Percentiles rank a stretch among this genome's conserved stretches.
Conservation (phyloP, 2,888 invertebrate species). For the Sinelater perroti region DNA sequence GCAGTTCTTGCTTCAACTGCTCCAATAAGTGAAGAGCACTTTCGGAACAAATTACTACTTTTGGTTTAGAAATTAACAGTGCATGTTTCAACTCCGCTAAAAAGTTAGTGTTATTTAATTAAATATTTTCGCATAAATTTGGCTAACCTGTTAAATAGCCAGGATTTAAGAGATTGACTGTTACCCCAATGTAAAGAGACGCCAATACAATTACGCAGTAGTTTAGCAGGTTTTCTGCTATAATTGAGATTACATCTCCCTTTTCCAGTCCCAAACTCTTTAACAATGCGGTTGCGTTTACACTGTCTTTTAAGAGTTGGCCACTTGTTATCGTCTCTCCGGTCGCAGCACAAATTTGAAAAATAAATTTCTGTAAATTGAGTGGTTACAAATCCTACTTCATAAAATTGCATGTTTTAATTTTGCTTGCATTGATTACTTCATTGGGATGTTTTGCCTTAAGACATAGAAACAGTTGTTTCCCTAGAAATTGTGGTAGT, state of each 20-base stretch:
- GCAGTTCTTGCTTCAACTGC: conserved; percentile 62
- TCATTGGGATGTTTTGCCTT: too few relatives aligned
- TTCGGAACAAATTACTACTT: conserved; percentile 65
- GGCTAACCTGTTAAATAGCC: neutral
- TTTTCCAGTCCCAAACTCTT: conserved; percentile 41
- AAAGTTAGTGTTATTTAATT: conserved; percentile 50
- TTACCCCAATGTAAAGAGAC: conserved; percentile 46
- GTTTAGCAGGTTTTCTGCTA: conserved; percentile 48
- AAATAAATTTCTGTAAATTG: too few relatives aligned
- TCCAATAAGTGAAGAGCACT: conserved; percentile 55
- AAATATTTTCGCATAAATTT: too few relatives aligned
- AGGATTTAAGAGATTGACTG: conserved; percentile 46
- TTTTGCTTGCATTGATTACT: too few relatives aligned
- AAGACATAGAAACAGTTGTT: too few relatives aligned
- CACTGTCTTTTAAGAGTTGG: conserved; percentile 43
- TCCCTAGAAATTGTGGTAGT: too few relatives aligned
- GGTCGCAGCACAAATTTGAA: conserved; percentile 47
- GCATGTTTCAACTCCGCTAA: conserved; percentile 61
- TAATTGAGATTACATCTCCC: conserved; percentile 45
- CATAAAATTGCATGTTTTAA: too few relatives aligned
- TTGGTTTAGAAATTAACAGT: conserved; percentile 71
- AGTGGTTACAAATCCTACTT: too few relatives aligned
- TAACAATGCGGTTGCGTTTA: conserved; percentile 46
- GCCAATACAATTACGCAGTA: conserved; percentile 49
- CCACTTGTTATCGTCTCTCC: conserved; percentile 43